These are phyloP conservation scores for Pimephales promelas DNA, from an alignment of 2,113 vertebrate genomes.

Conservation along the genomic window DNA sequence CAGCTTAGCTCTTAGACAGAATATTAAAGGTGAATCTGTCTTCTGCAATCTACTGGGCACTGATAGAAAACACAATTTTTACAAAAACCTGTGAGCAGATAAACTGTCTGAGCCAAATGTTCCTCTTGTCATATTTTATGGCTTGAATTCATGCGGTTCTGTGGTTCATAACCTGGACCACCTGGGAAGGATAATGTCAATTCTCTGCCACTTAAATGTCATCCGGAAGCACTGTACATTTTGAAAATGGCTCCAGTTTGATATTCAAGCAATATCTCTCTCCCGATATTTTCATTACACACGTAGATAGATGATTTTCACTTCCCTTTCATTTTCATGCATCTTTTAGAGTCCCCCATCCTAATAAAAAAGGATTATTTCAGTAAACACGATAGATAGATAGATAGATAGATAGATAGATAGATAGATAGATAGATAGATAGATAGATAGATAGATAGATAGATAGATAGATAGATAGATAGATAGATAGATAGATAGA, in stretches of 20 bases:
- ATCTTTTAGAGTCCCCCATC: not conserved
- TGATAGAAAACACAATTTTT: slow-evolving; percentile 14
- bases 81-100: slow-evolving; percentile 20
- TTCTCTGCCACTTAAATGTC: slow-evolving; percentile 30
- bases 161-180: slow-evolving; percentile 18
- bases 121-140: slow-evolving; percentile 13
- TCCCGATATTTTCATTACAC: not conserved
- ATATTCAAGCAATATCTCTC: not conserved
- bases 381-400: not conserved
- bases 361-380: not conserved
- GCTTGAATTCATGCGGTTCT: slow-evolving; percentile 8
- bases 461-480: not conserved
- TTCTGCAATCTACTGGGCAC: not conserved
- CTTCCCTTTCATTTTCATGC: not conserved
- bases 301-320: not conserved
- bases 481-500: not conserved
- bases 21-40: slow-evolving; percentile 19
- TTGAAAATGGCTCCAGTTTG: not conserved
- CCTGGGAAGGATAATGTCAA: slow-evolving; percentile 8
- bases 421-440: not conserved
- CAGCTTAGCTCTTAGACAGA: slow-evolving; percentile 21
- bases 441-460: not conserved
- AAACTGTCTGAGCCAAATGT: slow-evolving; percentile 24
- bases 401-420: not conserved
- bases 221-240: slow-evolving; percentile 6